Evolutionary conservation across 1,140 invertebrate species (phyloP), one percentile per base, ranked within the genome.

Genomic region (Drosophila sechellia): DNA sequence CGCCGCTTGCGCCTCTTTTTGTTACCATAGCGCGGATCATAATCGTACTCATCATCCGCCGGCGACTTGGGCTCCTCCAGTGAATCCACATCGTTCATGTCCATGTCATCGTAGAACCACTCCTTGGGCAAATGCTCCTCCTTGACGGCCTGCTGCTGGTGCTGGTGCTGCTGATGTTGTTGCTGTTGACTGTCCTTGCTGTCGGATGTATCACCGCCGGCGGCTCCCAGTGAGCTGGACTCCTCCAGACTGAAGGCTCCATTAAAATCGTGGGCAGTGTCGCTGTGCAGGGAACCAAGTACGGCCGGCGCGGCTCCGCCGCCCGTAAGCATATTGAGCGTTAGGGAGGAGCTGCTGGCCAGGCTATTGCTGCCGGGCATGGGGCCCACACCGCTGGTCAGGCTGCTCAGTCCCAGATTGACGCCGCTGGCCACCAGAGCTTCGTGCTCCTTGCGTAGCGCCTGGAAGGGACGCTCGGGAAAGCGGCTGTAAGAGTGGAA

Each of bases 11-110:
- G 89, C 49, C 91, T 72, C 56, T 92, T 92, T 42, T 92, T 92
- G 42, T 75, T 92, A 10, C 91, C 91, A 34, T 92, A 92, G 0
- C 91, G 91, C 48, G 96, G 96, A 92, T 99, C 98, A 92, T 99
- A 98, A 86, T 97, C 98, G 93, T 99, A 96, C 92, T 98, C 98
- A 91, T 98, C 98, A 93, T 99, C 98, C 52, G 96, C 96, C 90
- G 98, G 95, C 65, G 97, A 96, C 93, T 98, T 97, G 0, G 96
- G 96, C 87, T 98, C 98, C 83, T 98, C 97, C 76, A 97, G 96
- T 1, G 96, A 96, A 78, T 98, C 97, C 93, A 97, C 96, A 89
- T 98, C 97, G 59, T 97, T 95, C 92, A 98, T 96, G 60, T 98
- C 97, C 91, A 96, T 94, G 34, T 97, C 96, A 87, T 97, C 96